These are phyloP conservation scores for Holacanthus passer DNA, from an alignment of 2,113 vertebrate species.

Conservation along the genomic window DNA sequence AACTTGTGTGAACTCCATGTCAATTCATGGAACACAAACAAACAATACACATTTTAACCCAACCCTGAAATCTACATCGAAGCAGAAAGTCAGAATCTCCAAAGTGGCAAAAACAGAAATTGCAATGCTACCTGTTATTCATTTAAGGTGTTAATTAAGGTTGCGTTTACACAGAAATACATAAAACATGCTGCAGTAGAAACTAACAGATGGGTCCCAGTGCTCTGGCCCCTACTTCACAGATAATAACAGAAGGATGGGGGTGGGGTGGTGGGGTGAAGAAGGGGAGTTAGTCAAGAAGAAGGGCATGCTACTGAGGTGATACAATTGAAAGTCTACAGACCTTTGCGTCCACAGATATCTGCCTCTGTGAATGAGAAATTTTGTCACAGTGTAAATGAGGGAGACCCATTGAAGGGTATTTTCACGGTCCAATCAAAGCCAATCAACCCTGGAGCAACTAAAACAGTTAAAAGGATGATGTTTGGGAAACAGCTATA, in stretches of 20 bases:
- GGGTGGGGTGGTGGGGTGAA: constrained; percentile 45
- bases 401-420: constrained; percentile 67
- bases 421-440: constrained; percentile 48
- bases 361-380: constrained; percentile 88
- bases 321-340: constrained; percentile 85
- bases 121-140: not conserved
- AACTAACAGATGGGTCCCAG: constrained; percentile 35
- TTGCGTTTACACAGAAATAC: constrained; percentile 32
- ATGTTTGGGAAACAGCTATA: constrained; percentile 23
- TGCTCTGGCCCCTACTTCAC: constrained; percentile 65
- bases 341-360: constrained; percentile 86
- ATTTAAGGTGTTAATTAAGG: constrained; percentile 36
- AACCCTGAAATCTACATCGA: constrained; percentile 14
- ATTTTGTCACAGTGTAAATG: constrained; percentile 85
- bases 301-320: constrained; percentile 82
- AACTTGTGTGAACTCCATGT: constrained; percentile 1
- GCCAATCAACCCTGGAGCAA: constrained; percentile 39
- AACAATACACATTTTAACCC: not conserved
- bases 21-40: not conserved
- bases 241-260: constrained; percentile 67
- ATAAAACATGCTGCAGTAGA: constrained; percentile 50
- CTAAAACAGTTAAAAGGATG: constrained; percentile 36
- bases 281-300: constrained; percentile 77
- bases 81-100: not conserved
- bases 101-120: not conserved